Evolutionary conservation across 2,113 vertebrate species (phyloP).

Genomic region (Onychorhynchus coronatus): DNA sequence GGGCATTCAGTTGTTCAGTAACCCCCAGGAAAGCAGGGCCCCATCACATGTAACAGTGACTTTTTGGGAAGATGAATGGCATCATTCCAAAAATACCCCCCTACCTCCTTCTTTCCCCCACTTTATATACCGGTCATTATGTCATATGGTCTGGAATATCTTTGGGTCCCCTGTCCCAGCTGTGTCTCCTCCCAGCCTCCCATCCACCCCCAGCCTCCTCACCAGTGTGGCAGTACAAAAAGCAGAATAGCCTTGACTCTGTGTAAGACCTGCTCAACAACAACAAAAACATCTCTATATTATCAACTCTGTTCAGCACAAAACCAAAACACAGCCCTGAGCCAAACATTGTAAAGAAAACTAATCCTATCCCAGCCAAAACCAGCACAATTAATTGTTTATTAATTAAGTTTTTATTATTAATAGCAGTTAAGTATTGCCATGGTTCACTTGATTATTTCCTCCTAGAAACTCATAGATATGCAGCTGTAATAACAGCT

Average conservation of each 20-base stretch:
- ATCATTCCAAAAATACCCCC: neutral
- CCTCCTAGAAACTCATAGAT: neutral
- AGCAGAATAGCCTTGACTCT: neutral
- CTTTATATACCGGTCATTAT: neutral
- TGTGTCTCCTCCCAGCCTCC: neutral
- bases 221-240: accelerated
- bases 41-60: accelerated
- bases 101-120: neutral
- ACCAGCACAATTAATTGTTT: neutral
- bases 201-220: neutral
- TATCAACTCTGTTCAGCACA: neutral
- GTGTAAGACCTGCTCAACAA: neutral
- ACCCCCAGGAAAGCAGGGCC: neutral
- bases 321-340: neutral
- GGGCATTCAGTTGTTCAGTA: neutral
- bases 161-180: neutral
- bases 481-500: neutral
- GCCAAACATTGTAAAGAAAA: neutral
- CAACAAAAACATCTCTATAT: neutral
- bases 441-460: neutral
- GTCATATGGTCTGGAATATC: neutral
- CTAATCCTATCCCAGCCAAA: neutral
- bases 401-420: neutral
- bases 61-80: neutral
- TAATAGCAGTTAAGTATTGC: neutral